phyloP scores from a whole-genome alignment of 1,140 invertebrate species.

The Olivierus martensii region DNA sequence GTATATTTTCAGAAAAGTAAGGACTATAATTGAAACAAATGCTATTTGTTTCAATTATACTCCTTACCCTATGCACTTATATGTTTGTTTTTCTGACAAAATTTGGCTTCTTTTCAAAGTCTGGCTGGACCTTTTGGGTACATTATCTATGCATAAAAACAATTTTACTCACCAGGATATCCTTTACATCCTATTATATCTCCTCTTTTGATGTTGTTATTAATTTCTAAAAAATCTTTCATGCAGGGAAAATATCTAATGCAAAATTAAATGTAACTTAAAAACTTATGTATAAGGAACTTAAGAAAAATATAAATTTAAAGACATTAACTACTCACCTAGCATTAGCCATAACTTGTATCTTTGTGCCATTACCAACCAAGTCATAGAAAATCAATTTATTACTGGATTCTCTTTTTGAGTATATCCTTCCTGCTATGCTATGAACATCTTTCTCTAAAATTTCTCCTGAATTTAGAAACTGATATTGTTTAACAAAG shows the following conservation, averaged over 20 bases:
- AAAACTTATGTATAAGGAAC: background rate
- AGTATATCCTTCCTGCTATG: slow-evolving; percentile 81
- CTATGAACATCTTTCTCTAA: slow-evolving; percentile 52
- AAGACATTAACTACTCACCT: slow-evolving; percentile 30
- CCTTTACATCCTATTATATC: slow-evolving; percentile 90
- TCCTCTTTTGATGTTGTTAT: slow-evolving; percentile 71
- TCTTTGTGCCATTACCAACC: slow-evolving; percentile 79
- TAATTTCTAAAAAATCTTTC: slow-evolving; percentile 57
- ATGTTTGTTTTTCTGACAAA: too few relatives aligned
- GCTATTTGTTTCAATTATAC: too few relatives aligned
- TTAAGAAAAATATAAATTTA: background rate
- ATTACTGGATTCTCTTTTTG: slow-evolving; percentile 80
- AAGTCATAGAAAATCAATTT: slow-evolving; percentile 97
- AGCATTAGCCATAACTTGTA: slow-evolving; percentile 87
- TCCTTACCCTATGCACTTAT: too few relatives aligned
- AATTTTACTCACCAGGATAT: slow-evolving; percentile 44
- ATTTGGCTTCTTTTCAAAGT: too few relatives aligned
- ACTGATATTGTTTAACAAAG: slow-evolving; percentile 74
- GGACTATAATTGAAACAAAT: too few relatives aligned
- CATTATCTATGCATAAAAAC: too few relatives aligned
- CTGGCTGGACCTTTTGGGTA: too few relatives aligned
- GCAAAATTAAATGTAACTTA: background rate
- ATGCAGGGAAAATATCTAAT: slow-evolving; percentile 35
- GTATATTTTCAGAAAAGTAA: too few relatives aligned
- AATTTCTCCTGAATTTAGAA: slow-evolving; percentile 53